These are phyloP conservation scores for Drosophila paranaensis DNA, from an alignment of 2,888 invertebrate genomes.

Conservation along the genomic window DNA sequence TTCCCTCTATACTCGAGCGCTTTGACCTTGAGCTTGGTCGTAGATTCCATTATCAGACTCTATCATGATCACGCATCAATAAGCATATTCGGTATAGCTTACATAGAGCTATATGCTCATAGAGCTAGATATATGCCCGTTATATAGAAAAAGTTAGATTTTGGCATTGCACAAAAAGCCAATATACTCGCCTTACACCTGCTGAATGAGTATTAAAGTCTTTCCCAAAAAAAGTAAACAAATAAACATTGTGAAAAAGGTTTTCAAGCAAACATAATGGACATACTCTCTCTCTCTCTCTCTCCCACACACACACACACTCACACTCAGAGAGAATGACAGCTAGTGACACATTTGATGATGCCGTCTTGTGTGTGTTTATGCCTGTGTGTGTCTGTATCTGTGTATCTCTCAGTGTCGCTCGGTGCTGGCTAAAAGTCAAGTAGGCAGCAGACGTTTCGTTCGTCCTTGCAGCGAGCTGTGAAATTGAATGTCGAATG, in stretches of 20 bases:
- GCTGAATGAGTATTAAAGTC: background rate
- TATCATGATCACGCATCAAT: too few relatives aligned
- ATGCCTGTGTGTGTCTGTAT: background rate
- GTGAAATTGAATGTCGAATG: slow-evolving; percentile 73
- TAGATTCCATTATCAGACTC: too few relatives aligned
- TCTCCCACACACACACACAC: slow-evolving; percentile 2
- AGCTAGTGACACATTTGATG: slow-evolving; percentile 49
- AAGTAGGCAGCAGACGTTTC: slow-evolving; percentile 39
- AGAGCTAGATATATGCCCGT: background rate
- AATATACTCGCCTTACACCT: background rate
- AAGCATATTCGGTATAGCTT: too few relatives aligned
- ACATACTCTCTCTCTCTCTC: too few relatives aligned
- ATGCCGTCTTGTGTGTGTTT: slow-evolving; percentile 25
- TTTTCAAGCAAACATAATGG: slow-evolving; percentile 26
- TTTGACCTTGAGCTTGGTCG: too few relatives aligned
- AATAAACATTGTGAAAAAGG: slow-evolving; percentile 45
- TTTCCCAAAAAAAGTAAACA: slow-evolving; percentile 1
- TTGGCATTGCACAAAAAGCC: too few relatives aligned
- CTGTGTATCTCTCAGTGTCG: background rate
- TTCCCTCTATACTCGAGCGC: too few relatives aligned
- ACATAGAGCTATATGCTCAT: too few relatives aligned
- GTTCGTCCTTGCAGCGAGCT: slow-evolving; percentile 67
- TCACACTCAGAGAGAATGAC: slow-evolving; percentile 2
- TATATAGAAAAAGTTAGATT: too few relatives aligned
- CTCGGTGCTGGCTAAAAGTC: slow-evolving; percentile 9